A percentile compares a stretch with the other conserved stretches of the same genome.
Conservation (phyloP, 2,888 invertebrate species). For the Ceramica pisi region DNA sequence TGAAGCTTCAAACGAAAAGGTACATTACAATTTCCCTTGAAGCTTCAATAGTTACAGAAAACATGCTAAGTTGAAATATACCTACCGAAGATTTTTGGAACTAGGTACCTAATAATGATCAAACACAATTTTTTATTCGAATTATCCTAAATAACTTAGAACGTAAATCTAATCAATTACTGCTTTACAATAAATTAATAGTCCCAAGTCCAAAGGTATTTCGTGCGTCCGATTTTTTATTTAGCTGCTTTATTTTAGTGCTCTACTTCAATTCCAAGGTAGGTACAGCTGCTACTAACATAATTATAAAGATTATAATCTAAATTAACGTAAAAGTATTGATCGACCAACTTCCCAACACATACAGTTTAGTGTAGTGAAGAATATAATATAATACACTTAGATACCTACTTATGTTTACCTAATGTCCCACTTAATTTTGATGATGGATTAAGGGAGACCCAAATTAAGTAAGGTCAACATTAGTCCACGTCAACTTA, state of each 20-base stretch:
- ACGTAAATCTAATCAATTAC: not conserved
- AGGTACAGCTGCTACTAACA: not conserved
- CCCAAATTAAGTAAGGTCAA: not conserved
- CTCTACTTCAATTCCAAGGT: not conserved
- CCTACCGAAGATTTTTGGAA: slow-evolving; percentile 1
- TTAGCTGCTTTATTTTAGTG: not conserved
- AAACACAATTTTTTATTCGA: no score
- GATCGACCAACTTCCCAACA: slow-evolving; percentile 30
- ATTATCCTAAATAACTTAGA: not conserved
- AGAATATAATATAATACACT: slow-evolving; percentile 14
- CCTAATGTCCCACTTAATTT: slow-evolving; percentile 1
- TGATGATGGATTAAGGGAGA: not conserved
- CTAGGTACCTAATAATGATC: slow-evolving; percentile 5
- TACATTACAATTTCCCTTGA: not conserved
- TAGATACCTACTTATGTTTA: not conserved
- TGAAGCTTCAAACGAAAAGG: no score
- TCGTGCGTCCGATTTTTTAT: slow-evolving; percentile 14
- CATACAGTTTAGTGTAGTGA: not conserved
- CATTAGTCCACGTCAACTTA: slow-evolving; percentile 24
- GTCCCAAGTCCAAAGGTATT: not conserved
- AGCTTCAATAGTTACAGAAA: not conserved
- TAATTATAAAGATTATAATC: slow-evolving; percentile 38
- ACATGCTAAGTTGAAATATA: not conserved
- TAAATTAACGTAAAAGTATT: slow-evolving; percentile 41
- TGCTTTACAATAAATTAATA: not conserved